Evolutionary conservation across 2,113 vertebrate species (phyloP), one percentile per base, ranked within the genome.

Genomic region (Hemiscyllium ocellatum): DNA sequence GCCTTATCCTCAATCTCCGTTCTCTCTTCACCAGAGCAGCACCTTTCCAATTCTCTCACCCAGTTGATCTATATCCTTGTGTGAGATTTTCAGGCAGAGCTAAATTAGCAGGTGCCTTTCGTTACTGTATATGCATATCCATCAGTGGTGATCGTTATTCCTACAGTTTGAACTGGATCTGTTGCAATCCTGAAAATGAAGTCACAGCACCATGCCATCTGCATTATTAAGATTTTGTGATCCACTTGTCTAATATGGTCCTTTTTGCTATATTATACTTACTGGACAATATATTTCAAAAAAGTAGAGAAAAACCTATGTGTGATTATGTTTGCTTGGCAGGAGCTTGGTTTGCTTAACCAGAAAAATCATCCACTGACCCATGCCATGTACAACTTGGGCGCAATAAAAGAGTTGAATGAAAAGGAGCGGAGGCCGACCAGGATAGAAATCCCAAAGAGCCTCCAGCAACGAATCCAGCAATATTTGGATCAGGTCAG

Each of bases 301-400:
- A 19, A 69, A 15, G 8, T 52, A 61, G 95, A 66, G 65, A 19
- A 68, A 20, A 52, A 47, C n/a, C 26, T 96, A 0, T 70, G 87
- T 96, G 20, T 66, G 56, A 7, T 50, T 72, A 17, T 78, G 33
- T 89, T 15, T 70, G 26, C 26, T 61, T 19, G 96, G 26, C 97
- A 99, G 99, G 99, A 98, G 96, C 97, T 99, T 91, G 97, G 98
- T 70, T 97, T 99, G 96, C 97, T 99, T 87, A 98, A 99, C 96
- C 97, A 98, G 96, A 97, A 98, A 97, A 99, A 99, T 96, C 98
- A 98, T 33, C 98, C 99, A 0, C 98, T 99, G 78, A 98, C 98
- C 87, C 98, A 99, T 0, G 99, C 98, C 33, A 98, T 97, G 97
- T 99, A 99, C 97, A 98, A 99, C 96, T 96, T 96, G 96, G 97